phyloP scores from a whole-genome alignment of 2,888 invertebrate species.

The Perdita meconis region DNA sequence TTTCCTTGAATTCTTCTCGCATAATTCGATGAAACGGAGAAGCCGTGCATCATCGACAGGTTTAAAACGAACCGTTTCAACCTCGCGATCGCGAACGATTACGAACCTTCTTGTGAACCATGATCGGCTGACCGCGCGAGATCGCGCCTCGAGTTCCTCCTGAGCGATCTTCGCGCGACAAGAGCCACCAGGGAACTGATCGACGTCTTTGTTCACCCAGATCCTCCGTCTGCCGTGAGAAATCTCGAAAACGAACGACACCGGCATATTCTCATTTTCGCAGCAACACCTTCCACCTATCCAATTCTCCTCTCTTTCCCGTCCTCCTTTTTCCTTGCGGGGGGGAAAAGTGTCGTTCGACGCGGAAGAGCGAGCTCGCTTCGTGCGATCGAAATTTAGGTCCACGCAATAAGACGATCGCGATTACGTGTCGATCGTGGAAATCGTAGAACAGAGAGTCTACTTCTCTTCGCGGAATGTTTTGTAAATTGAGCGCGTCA shows the following conservation, averaged over 20 bases:
- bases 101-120: slow-evolving; percentile 57
- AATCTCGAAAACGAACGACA: slow-evolving; percentile 18
- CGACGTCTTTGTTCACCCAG: slow-evolving; percentile 29
- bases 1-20: no score
- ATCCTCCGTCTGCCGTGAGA: slow-evolving; percentile 25
- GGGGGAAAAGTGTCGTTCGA: not conserved
- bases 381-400: not conserved
- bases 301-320: not conserved
- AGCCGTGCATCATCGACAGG: not conserved
- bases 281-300: not conserved
- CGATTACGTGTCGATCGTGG: not conserved
- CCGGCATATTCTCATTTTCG: slow-evolving; percentile 1
- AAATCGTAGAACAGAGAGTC: not conserved
- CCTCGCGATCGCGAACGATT: not conserved
- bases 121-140: slow-evolving; percentile 4
- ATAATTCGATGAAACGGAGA: not conserved
- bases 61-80: not conserved
- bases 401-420: not conserved
- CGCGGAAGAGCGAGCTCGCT: not conserved
- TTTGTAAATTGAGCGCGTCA: slow-evolving; percentile 20
- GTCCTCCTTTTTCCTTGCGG: not conserved
- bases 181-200: slow-evolving; percentile 56
- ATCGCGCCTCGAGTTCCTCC: slow-evolving; percentile 13
- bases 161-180: slow-evolving; percentile 50
- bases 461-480: not conserved